Evolutionary conservation across 2,888 invertebrate genomes (phyloP).

Genomic region (Fabriciana adippe): DNA sequence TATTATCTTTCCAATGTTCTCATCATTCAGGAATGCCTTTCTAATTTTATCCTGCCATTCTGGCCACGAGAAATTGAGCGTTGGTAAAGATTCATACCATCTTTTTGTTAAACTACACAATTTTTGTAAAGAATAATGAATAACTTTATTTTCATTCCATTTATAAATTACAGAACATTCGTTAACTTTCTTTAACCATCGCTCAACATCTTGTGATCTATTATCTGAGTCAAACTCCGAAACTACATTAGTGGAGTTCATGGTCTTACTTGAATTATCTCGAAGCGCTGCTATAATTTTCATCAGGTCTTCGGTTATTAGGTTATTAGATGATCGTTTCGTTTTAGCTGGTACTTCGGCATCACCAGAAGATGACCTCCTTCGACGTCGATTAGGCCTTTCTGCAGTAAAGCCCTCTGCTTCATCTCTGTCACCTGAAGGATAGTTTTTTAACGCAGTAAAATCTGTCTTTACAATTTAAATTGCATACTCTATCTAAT

Average conservation of each 20-base stretch:
- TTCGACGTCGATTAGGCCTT: too few relatives aligned
- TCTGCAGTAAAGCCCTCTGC: too few relatives aligned
- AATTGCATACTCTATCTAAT: too few relatives aligned
- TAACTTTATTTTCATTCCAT: constrained; percentile 36
- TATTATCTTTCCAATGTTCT: constrained; percentile 39
- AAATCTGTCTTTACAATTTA: too few relatives aligned
- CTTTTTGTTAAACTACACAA: constrained; percentile 39
- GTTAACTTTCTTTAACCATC: constrained; percentile 40
- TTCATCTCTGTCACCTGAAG: too few relatives aligned
- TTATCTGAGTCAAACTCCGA: constrained; percentile 35
- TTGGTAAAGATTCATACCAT: constrained; percentile 40
- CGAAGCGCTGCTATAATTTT: too few relatives aligned
- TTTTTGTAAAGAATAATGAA: constrained; percentile 39
- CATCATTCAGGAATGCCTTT: constrained; percentile 38
- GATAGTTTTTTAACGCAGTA: too few relatives aligned
- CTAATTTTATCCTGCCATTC: constrained; percentile 41
- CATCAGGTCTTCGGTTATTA: too few relatives aligned
- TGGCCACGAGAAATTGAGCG: constrained; percentile 35
- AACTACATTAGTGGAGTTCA: constrained; percentile 12
- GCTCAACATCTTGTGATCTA: constrained; percentile 29
- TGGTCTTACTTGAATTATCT: neutral
- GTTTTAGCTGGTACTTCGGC: too few relatives aligned
- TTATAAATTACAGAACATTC: constrained; percentile 38
- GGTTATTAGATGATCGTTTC: too few relatives aligned
- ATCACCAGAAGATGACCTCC: too few relatives aligned